Conservation (phyloP, 1,140 invertebrate species). For the Drosophila littoralis region DNA sequence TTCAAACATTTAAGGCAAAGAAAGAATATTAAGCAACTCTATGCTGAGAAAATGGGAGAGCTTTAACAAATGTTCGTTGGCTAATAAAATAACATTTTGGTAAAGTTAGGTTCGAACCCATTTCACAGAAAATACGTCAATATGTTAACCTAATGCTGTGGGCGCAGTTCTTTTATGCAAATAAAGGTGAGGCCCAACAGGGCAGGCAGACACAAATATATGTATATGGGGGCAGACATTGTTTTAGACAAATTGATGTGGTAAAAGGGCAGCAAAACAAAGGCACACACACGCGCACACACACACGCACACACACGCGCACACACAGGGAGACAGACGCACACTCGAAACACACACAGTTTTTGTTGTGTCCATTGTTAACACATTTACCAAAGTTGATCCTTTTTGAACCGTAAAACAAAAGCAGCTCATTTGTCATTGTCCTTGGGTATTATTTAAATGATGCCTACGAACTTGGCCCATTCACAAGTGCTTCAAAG, state of each 20-base stretch:
- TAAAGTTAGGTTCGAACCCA: not conserved
- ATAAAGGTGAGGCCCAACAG: constrained; percentile 24
- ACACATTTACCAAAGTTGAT: constrained; percentile 55
- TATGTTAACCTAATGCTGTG: constrained; percentile 15
- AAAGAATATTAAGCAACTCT: not conserved
- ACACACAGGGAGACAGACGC: not conserved
- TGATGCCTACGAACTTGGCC: constrained; percentile 44
- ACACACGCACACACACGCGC: not conserved
- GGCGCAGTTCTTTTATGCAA: constrained; percentile 27
- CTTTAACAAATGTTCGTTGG: not conserved
- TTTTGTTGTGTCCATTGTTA: constrained; percentile 47
- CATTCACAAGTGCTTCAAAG: constrained; percentile 26
- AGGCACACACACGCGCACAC: constrained; percentile 1
- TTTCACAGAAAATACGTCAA: constrained; percentile 17
- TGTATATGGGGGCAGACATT: constrained; percentile 15
- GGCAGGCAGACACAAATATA: not conserved
- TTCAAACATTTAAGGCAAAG: not conserved
- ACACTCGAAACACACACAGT: constrained; percentile 2
- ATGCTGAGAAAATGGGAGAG: not conserved
- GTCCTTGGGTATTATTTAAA: constrained; percentile 45
- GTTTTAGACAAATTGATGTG: constrained; percentile 52
- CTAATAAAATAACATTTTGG: constrained; percentile 23
- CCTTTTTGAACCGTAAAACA: constrained; percentile 57
- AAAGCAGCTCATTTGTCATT: constrained; percentile 70
- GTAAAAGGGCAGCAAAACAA: constrained; percentile 34